Evolutionary conservation across 2,113 vertebrate species (phyloP).

Genomic region (Rhinolophus sinicus): DNA sequence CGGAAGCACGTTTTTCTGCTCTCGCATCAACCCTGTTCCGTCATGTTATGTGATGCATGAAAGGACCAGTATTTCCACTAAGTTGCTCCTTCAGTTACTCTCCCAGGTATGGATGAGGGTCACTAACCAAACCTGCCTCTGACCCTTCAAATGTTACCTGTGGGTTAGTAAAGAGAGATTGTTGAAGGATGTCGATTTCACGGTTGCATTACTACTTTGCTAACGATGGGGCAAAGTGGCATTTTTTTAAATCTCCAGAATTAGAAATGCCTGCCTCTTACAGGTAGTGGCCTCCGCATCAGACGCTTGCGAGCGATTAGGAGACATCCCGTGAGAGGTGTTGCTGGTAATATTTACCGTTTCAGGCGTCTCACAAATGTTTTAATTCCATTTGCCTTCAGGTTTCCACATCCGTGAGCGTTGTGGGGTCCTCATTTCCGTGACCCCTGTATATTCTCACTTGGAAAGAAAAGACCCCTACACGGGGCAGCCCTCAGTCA

Average conservation of each 20-base stretch:
- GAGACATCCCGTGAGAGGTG: not conserved
- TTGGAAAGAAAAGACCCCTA: not conserved
- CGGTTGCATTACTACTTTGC: too few species aligned
- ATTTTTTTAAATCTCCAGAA: too few species aligned
- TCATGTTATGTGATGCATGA: not conserved
- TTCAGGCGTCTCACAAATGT: not conserved
- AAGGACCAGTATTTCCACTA: not conserved
- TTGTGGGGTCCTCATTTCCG: not conserved
- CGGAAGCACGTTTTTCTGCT: not conserved
- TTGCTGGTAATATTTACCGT: not conserved
- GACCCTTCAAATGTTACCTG: too few species aligned
- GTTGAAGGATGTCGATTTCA: too few species aligned
- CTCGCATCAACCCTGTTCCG: too few species aligned
- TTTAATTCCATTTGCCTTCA: too few species aligned
- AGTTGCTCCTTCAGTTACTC: not conserved
- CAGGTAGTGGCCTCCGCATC: too few species aligned
- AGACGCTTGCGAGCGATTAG: not conserved
- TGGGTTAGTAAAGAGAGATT: too few species aligned
- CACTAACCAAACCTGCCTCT: too few species aligned
- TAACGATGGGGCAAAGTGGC: too few species aligned
- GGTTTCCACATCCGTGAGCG: not conserved
- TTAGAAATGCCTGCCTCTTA: too few species aligned
- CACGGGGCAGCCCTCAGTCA: not conserved
- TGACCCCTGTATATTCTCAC: not conserved
- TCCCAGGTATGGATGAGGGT: not conserved